phyloP scores from a whole-genome alignment of 2,888 invertebrate genomes.

The Acleris laterana region DNA sequence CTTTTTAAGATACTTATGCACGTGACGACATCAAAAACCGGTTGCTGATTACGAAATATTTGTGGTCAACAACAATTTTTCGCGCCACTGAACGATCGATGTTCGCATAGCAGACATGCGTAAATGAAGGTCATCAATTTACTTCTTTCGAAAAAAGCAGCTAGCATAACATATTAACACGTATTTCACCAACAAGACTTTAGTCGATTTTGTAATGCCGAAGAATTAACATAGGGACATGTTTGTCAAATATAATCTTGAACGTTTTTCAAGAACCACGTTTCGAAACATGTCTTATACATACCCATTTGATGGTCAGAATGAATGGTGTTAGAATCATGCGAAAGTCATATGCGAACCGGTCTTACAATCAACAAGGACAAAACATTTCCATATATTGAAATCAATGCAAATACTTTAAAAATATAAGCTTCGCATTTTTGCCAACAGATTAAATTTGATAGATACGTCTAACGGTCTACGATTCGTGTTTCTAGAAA shows the following conservation, averaged over 20 bases:
- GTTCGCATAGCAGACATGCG: slow-evolving; percentile 51
- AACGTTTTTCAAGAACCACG: slow-evolving; percentile 20
- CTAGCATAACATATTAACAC: slow-evolving; percentile 43
- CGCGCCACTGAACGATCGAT: slow-evolving; percentile 58
- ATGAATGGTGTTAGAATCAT: slow-evolving; percentile 41
- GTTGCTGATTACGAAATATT: slow-evolving; percentile 65
- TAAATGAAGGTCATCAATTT: slow-evolving; percentile 55
- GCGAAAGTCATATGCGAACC: slow-evolving; percentile 44
- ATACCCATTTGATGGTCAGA: slow-evolving; percentile 25
- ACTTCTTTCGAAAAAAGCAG: slow-evolving; percentile 47
- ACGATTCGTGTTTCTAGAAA: slow-evolving; percentile 19
- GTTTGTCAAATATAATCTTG: slow-evolving; percentile 29
- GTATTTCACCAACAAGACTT: slow-evolving; percentile 25
- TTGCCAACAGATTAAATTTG: slow-evolving; percentile 9
- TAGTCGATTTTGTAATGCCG: slow-evolving; percentile 20
- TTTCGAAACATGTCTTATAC: slow-evolving; percentile 35
- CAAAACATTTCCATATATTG: slow-evolving; percentile 35
- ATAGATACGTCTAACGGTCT: slow-evolving; percentile 16
- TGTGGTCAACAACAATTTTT: slow-evolving; percentile 62
- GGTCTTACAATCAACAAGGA: slow-evolving; percentile 45
- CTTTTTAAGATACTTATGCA: slow-evolving; percentile 39
- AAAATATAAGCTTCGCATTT: background rate
- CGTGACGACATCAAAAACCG: slow-evolving; percentile 54
- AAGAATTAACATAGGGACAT: slow-evolving; percentile 17
- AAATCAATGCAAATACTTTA: slow-evolving; percentile 33